Percentiles rank a stretch among this genome's conserved stretches.
Evolutionary conservation across 1,140 invertebrate species (phyloP).

Genomic region (Anastrepha obliqua): DNA sequence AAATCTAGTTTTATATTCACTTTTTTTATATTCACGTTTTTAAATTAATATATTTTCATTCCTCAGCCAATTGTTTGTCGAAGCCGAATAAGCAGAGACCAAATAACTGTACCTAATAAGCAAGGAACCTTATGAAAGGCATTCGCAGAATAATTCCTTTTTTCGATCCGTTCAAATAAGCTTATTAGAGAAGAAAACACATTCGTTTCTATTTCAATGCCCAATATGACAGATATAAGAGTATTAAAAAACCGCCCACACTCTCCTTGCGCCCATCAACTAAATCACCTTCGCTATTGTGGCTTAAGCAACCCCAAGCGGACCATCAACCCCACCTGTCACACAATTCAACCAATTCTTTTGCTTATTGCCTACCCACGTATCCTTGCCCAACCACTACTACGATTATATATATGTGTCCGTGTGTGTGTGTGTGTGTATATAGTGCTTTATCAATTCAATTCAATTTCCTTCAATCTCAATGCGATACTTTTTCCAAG

Average conservation of each 20-base stretch:
- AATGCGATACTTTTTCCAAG: slow-evolving; percentile 50
- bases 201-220: slow-evolving; percentile 35
- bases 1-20: background rate
- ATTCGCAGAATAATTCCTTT: slow-evolving; percentile 4
- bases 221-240: background rate
- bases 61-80: too few relatives aligned
- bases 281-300: background rate
- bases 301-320: slow-evolving; percentile 37
- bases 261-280: background rate
- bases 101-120: background rate
- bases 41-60: background rate
- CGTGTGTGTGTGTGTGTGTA: background rate
- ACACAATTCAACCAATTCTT: slow-evolving; percentile 40
- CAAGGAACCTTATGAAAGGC: background rate
- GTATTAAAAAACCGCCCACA: background rate
- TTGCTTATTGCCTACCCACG: background rate
- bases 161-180: slow-evolving; percentile 22
- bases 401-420: background rate
- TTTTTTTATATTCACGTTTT: background rate
- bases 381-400: too few relatives aligned
- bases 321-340: slow-evolving; percentile 36
- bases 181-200: slow-evolving; percentile 20
- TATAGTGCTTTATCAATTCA: slow-evolving; percentile 67
- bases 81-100: too few relatives aligned
- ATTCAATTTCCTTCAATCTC: slow-evolving; percentile 63